Evolutionary conservation across 1,140 invertebrate species (phyloP), one percentile per base, ranked within the genome.

Genomic region (Tyrophagus putrescentiae): DNA sequence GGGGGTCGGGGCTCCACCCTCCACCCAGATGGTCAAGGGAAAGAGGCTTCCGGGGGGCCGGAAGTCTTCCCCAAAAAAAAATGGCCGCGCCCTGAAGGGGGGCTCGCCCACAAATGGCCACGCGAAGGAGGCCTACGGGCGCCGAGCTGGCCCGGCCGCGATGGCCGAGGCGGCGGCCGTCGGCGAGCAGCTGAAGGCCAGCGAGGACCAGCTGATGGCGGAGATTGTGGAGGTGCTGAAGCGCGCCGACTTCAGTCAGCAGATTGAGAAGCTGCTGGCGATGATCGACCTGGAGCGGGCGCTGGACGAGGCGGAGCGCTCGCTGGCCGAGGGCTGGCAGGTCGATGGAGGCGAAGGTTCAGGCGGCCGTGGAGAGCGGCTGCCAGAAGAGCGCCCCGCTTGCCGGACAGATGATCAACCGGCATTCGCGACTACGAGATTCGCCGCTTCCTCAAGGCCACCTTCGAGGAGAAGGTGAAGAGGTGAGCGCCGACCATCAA

Each of bases 351-450:
- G 9, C n/a, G 21, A 31, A 58, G 21, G 3, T 56, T 60, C 9
- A 13, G 13, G 21, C 41, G 3, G 16, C 25, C 27, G 11, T 58
- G 3, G 27, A 11, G 13, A 25, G 53, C 11, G 11, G 25, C 16
- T 58, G 57, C 31, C 31, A 11, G 9, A 27, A 58, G 16, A 3
- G 31, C 25, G 44, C 41, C 18, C 9, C n/a, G n/a, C 16, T 1
- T 58, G 57, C 16, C 44, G 52, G 53, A 3, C n/a, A 57, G 53
- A 23, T 58, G n/a, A n/a, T 57, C 11, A 13, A 11, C 21, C 16
- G n/a, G 3, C 11, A 58, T 58, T 25, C 39, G 53, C 21, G 57
- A 58, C 13, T 58, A 50, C 16, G 57, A 58, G 25, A 57, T 58
- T 27, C 9, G 53, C 16, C 36, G 53, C 21, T 57, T 58, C n/a